Conservation (phyloP, 2,113 vertebrate species). For the Psittacula cyanocephala region DNA sequence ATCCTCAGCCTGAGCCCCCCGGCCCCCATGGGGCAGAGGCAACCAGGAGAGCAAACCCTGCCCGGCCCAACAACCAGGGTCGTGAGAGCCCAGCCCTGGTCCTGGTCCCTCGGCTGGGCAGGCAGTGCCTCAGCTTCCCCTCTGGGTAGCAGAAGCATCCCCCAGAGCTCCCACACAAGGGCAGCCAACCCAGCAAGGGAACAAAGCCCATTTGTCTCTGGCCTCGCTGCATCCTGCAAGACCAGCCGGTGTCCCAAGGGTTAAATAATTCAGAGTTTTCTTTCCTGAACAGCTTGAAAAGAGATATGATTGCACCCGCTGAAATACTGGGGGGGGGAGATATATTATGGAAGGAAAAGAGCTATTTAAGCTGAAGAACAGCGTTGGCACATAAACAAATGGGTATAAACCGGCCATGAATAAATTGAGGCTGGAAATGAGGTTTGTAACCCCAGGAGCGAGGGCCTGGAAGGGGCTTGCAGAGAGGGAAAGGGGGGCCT, state of each 20-base stretch:
- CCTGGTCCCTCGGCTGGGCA: rapidly evolving
- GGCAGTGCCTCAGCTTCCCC: constrained; percentile 18
- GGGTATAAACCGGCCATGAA: constrained; percentile 49
- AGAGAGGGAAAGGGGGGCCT: neutral
- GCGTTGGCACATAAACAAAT: constrained; percentile 64
- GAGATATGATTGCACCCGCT: constrained; percentile 55
- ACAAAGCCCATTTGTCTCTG: neutral
- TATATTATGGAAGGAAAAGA: constrained; percentile 58
- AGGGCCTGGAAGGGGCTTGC: neutral
- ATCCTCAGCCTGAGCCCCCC: neutral
- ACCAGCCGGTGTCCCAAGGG: constrained; percentile 44
- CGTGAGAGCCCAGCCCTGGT: neutral
- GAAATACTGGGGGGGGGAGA: neutral
- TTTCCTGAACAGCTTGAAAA: constrained; percentile 64
- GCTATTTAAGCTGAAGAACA: constrained; percentile 63
- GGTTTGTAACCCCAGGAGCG: neutral
- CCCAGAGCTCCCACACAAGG: neutral
- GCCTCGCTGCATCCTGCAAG: neutral
- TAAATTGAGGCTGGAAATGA: constrained; percentile 51
- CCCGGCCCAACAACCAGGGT: neutral
- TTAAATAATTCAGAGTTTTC: constrained; percentile 61
- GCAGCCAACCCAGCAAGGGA: rapidly evolving
- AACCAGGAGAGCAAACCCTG: neutral
- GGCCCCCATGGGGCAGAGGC: neutral
- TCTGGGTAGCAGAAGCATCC: neutral